A percentile compares a stretch with the other conserved stretches of the same genome.
These are phyloP conservation scores for Yponomeuta malinellus DNA, from an alignment of 2,888 invertebrate species.

Conservation along the genomic window DNA sequence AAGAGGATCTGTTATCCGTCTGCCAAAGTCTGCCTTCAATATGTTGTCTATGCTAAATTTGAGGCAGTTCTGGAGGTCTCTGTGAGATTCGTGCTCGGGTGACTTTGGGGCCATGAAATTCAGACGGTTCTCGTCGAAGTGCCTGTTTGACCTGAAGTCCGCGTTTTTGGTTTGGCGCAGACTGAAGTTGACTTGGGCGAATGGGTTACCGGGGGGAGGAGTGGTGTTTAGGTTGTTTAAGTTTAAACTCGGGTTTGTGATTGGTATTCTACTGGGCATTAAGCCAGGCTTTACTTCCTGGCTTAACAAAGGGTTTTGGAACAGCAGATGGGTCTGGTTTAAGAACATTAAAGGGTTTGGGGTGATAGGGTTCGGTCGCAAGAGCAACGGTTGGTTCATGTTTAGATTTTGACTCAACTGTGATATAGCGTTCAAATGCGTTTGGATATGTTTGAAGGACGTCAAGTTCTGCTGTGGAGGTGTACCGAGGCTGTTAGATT, in stretches of 20 bases:
- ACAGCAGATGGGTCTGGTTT: conserved; percentile 58
- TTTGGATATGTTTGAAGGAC: conserved; percentile 80
- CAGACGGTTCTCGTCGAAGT: conserved; percentile 48
- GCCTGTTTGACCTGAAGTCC: conserved; percentile 38
- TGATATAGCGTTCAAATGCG: conserved; percentile 80
- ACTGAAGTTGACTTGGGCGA: conserved; percentile 48
- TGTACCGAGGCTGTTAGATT: conserved; percentile 34
- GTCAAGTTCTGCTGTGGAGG: conserved; percentile 52
- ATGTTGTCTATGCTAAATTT: conserved; percentile 93
- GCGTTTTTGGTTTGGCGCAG: conserved; percentile 35
- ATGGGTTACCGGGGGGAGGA: conserved; percentile 31
- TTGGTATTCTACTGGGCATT: conserved; percentile 39
- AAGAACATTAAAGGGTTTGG: conserved; percentile 70
- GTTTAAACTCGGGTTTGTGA: conserved; percentile 46
- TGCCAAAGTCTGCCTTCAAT: conserved; percentile 88
- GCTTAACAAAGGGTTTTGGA: conserved; percentile 58
- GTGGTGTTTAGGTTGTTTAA: conserved; percentile 29
- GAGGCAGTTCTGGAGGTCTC: conserved; percentile 76
- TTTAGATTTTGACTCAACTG: conserved; percentile 75
- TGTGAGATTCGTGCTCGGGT: conserved; percentile 53
- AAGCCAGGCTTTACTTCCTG: conserved; percentile 55
- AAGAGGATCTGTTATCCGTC: conserved; percentile 81
- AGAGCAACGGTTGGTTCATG: conserved; percentile 57
- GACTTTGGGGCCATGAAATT: conserved; percentile 50
- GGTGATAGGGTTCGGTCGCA: conserved; percentile 65